Base-by-base conservation (phyloP, 2,113 vertebrate species). In the Pterophyllum scalare region DNA sequence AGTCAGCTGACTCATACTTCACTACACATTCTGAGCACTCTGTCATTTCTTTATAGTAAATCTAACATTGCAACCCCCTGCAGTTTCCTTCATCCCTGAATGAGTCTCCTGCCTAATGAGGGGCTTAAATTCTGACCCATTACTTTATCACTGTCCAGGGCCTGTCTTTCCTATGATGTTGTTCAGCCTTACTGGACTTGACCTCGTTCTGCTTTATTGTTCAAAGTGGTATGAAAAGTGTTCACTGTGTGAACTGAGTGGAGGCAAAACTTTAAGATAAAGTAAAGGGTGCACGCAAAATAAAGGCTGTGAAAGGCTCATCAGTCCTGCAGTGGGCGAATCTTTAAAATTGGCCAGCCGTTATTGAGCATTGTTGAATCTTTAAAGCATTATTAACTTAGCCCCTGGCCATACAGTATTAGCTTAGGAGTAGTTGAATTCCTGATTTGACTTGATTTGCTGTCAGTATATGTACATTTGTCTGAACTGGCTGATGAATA, bases 1-100 rank as follows among this genome's bases (percentile, higher is more conserved):
- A n/a, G 52, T 87, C 88, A 92, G 84, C 90, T 91, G 88, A 93
- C 87, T 91, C 77, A 40, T 75, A 81, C 79, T 91, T 87, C 80
- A 80, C 56, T 77, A 58, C 88, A 91, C 91, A 91, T 86, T 92
- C 87, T 87, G 40, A 52, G 35, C 60, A 61, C 76, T 79, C 77
- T 82, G 79, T 72, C 79, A 72, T 82, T 88, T 84, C 88, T 77
- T 83, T 84, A 84, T 76, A 84, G 78, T 82, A 81, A 80, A 88
- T 84, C 75, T 91, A 91, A 92, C 87, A 87, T 54, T 11, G 64
- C 52, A 61, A 78, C 86, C 87, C 89, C 91, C 88, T 65, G 82
- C 90, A 85, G 91, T 77, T 83, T 77, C 74, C 83, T 85, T 83
- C 83, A 85, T 86, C 83, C 78, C 80, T 88, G 82, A 85, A 87